phyloP scores from a whole-genome alignment of 2,113 vertebrate genomes.

The Rhizomys pruinosus region DNA sequence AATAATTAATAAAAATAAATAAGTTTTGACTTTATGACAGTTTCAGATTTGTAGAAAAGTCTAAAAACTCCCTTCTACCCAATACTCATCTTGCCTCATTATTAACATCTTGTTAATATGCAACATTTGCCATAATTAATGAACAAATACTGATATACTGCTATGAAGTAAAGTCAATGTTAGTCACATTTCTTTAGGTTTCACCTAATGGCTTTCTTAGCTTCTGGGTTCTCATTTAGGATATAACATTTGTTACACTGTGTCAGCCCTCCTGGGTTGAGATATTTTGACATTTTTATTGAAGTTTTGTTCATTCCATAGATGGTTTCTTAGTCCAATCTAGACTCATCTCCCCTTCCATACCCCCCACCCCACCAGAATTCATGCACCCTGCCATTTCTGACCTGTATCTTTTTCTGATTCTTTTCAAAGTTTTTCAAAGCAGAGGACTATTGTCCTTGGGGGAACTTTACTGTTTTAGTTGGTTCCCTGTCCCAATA shows the following conservation, averaged over 20 bases:
- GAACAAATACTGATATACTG: neutral
- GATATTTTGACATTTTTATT: neutral
- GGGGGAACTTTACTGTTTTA: no score
- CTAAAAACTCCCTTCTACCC: neutral
- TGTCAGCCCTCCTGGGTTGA: neutral
- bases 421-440: no score
- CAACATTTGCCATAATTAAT: neutral
- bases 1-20: no score
- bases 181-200: neutral
- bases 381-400: no score
- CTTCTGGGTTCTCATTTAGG: neutral
- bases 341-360: no score
- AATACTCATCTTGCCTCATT: neutral
- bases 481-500: no score
- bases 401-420: no score
- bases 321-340: no score
- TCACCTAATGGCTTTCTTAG: neutral
- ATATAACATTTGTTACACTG: neutral
- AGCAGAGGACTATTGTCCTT: no score
- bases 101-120: neutral
- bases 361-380: no score
- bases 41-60: conserved; percentile 11
- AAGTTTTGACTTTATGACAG: neutral
- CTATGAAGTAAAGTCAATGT: neutral
- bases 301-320: no score